Evolutionary conservation across 1,140 invertebrate species (phyloP).

Genomic region (Helicoverpa armigera): DNA sequence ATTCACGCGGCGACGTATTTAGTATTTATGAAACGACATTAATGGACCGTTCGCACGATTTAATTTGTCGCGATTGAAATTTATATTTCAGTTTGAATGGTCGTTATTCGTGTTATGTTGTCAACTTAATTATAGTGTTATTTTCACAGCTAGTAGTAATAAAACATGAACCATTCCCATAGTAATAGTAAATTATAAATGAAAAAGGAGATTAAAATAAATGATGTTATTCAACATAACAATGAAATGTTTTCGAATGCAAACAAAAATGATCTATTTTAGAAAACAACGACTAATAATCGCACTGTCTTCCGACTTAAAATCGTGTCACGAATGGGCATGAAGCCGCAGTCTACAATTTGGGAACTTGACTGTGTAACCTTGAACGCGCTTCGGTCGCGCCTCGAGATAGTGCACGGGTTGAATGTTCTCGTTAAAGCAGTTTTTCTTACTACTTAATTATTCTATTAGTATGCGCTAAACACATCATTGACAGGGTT

Average conservation of each 20-base stretch:
- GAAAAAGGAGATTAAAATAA: no score
- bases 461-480: constrained; percentile 52
- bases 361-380: constrained; percentile 27
- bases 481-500: constrained; percentile 40
- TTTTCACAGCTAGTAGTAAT: neutral
- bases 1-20: constrained; percentile 35
- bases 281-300: neutral
- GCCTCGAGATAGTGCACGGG: constrained; percentile 39
- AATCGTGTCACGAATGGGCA: neutral
- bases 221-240: neutral
- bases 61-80: constrained; percentile 36
- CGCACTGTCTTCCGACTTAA: neutral
- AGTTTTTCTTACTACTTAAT: constrained; percentile 52
- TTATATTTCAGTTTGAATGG: neutral
- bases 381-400: constrained; percentile 37
- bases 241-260: neutral
- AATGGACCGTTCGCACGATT: constrained; percentile 29
- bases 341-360: neutral
- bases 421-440: constrained; percentile 47
- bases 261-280: no score
- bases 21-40: constrained; percentile 8
- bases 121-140: constrained; percentile 15
- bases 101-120: constrained; percentile 16
- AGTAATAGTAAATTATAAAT: neutral
- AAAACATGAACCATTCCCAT: neutral